Percentiles rank a stretch among this genome's conserved stretches.
Evolutionary conservation across 2,797 vertebrate species (phyloP).

Genomic region (Hippocampus kuda): DNA sequence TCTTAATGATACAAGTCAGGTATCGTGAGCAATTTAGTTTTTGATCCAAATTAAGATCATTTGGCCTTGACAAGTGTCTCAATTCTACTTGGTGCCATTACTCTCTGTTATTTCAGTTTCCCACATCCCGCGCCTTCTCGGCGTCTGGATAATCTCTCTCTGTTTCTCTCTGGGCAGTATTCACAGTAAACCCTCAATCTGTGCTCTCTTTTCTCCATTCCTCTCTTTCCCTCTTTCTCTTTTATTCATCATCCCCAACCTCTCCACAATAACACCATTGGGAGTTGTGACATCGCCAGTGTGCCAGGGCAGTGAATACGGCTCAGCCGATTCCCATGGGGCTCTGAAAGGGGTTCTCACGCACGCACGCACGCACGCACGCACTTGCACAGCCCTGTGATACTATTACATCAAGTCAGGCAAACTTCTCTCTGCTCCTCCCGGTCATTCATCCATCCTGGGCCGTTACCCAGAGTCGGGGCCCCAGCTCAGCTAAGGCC

Average conservation of each 20-base stretch:
- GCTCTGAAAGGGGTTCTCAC: conserved; percentile 46
- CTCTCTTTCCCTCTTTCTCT: conserved; percentile 19
- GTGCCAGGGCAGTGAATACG: conserved; percentile 57
- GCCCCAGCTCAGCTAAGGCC: conserved; percentile 37
- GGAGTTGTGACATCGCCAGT: conserved; percentile 44
- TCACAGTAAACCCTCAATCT: conserved; percentile 18
- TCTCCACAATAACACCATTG: conserved; percentile 46
- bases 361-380: conserved; percentile 9
- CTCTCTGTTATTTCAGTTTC: conserved; percentile 22
- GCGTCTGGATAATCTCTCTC: conserved; percentile 21
- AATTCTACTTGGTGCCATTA: not conserved
- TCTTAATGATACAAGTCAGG: not conserved
- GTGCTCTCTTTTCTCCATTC: conserved; percentile 18
- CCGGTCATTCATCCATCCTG: conserved; percentile 34
- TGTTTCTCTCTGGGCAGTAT: conserved; percentile 11
- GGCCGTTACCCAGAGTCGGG: conserved; percentile 38
- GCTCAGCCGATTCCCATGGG: conserved; percentile 66
- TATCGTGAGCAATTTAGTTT: not conserved
- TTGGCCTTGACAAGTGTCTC: not conserved
- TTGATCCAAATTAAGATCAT: not conserved
- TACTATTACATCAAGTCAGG: conserved; percentile 27
- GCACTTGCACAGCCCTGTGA: conserved; percentile 11
- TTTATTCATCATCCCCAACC: conserved; percentile 11
- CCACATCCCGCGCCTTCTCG: conserved; percentile 15
- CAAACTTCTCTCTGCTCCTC: conserved; percentile 32